Conservation (phyloP, 2,888 invertebrate genomes). For the Agrotis clavis region DNA sequence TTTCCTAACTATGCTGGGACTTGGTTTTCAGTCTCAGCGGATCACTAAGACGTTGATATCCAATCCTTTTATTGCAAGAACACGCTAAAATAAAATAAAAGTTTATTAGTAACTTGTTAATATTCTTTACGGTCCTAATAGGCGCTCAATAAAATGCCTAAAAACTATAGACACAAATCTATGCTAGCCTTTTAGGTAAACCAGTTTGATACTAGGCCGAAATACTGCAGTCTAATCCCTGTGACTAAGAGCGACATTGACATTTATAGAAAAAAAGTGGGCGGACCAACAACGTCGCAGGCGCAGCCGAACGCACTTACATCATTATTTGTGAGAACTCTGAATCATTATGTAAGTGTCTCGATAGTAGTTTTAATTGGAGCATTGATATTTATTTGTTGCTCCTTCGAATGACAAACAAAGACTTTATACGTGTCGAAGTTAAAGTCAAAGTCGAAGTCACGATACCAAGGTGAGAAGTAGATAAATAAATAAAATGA, state of each 20-base stretch:
- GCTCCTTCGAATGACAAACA: neutral
- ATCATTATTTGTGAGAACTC: slow-evolving; percentile 60
- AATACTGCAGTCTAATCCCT: slow-evolving; percentile 33
- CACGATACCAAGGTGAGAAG: too few species aligned
- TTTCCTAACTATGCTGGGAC: too few species aligned
- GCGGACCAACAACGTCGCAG: slow-evolving; percentile 40
- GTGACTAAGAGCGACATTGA: slow-evolving; percentile 64
- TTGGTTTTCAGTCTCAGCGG: too few species aligned
- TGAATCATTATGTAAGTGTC: slow-evolving; percentile 56
- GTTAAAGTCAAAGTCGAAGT: too few species aligned
- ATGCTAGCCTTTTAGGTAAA: neutral
- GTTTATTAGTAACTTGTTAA: too few species aligned
- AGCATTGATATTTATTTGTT: slow-evolving; percentile 2
- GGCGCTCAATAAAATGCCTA: too few species aligned
- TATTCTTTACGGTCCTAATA: neutral
- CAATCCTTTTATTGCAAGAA: neutral
- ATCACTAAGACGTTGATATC: too few species aligned
- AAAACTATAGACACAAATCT: neutral
- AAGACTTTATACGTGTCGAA: neutral
- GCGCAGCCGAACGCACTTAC: slow-evolving; percentile 59
- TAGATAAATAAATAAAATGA: too few species aligned
- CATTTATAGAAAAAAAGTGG: slow-evolving; percentile 62
- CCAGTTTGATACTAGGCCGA: slow-evolving; percentile 12
- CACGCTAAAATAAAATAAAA: too few species aligned
- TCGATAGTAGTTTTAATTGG: slow-evolving; percentile 27